Base-by-base conservation (phyloP, 1,140 invertebrate genomes). In the Fopius arisanus region DNA sequence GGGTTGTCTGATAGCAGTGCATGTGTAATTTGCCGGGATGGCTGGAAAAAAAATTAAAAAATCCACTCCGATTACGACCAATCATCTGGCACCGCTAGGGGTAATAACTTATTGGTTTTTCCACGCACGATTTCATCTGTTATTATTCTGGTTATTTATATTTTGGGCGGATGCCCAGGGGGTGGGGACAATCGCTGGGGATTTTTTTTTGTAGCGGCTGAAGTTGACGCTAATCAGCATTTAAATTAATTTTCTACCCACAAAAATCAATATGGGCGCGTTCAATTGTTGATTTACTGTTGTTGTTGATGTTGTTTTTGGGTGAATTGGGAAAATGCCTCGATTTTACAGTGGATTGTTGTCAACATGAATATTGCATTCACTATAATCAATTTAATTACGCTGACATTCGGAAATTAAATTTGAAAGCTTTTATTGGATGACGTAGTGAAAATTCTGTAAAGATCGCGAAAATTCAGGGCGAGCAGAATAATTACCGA, bases 31-130 rank as follows among this genome's bases (percentile, higher is more conserved):
- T 21, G 12, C 63, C 21, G 31, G 26, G 14, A 19, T 63, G 51
- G 54, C 2, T 26, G 54, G 23, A 21, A 59, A 59, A 59, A 59
- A 59, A 59, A 59, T 26, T 26, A 59, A 59, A 48, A 48, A 19
- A 12, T 37, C 67, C 71, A 73, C 66, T 51, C 43, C 63, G 71
- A 73, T 73, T 73, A 73, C 71, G 67, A 76, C 83, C 84, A 86
- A 85, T 86, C 83, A 86, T 86, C 84, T 80, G 83, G 82, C 48
- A 82, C 78, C 78, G 77, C 76, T 59, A 78, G 75, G 69, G 77
- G 77, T 83, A 84, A 86, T 86, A 86, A 85, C 81, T 85, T 85
- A 85, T 84, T 86, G 83, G 84, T 84, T 86, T 85, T 85, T 86
- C 82, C 83, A 79, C 80, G 82, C 73, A 75, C 82, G 83, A 86